Evolutionary conservation across 23 tunicate species (phyloP).

Genomic region (Phallusia fumigata): DNA sequence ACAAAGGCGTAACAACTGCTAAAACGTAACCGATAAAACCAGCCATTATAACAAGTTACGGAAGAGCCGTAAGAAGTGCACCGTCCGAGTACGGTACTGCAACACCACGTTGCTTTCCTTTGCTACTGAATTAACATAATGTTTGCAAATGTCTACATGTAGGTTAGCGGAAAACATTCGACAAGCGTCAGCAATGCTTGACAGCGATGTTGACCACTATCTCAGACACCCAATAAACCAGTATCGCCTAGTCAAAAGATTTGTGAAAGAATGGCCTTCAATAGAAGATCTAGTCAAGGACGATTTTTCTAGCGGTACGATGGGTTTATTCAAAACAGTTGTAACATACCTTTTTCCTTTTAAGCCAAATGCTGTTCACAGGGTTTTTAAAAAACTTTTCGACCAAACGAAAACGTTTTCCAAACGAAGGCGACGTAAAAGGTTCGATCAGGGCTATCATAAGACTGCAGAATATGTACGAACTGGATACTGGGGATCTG

Average conservation of each 20-base stretch:
- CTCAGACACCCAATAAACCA: constrained; percentile 91
- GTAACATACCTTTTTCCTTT: not conserved
- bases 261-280: constrained; percentile 61
- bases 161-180: constrained; percentile 42
- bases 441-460: constrained; percentile 85
- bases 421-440: constrained; percentile 69
- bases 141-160: not conserved
- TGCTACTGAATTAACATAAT: too few relatives aligned
- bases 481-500: constrained; percentile 60
- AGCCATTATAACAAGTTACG: too few relatives aligned
- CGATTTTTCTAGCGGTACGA: constrained; percentile 7
- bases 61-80: too few relatives aligned
- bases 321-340: not conserved
- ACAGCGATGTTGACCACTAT: constrained; percentile 29
- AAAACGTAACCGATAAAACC: too few relatives aligned
- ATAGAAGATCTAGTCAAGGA: constrained; percentile 52
- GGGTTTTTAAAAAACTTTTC: constrained; percentile 44
- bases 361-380: not conserved
- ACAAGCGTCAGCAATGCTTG: constrained; percentile 23
- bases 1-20: too few relatives aligned
- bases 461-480: constrained; percentile 85
- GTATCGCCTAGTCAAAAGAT: constrained; percentile 66
- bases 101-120: too few relatives aligned
- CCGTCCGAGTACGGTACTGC: not conserved
- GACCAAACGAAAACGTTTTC: constrained; percentile 47